Evolutionary conservation across 2,113 vertebrate species (phyloP).

Genomic region (Peucedramus taeniatus): DNA sequence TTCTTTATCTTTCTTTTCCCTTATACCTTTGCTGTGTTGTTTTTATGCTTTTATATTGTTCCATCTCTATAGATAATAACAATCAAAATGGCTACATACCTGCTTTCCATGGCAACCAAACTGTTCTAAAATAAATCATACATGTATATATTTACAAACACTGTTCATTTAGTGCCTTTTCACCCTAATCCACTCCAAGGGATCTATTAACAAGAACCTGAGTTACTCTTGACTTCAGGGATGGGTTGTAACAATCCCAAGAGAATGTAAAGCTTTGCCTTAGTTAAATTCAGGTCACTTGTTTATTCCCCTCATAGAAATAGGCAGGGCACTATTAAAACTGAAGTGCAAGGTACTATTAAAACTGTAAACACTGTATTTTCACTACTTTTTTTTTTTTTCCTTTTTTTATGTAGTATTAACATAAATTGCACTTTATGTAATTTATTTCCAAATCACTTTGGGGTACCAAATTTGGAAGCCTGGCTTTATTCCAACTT

Average conservation of each 20-base stretch:
- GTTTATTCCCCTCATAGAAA: neutral
- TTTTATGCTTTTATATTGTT: neutral
- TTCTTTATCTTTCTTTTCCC: neutral
- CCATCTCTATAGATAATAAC: neutral
- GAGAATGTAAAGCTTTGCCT: neutral
- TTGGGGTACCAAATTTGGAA: neutral
- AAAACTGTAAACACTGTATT: neutral
- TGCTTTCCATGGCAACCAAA: neutral
- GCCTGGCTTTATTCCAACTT: neutral
- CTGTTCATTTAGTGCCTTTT: neutral
- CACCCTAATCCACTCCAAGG: neutral
- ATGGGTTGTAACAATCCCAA: accelerated
- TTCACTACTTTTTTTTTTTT: neutral
- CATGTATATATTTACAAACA: neutral
- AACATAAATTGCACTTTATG: neutral
- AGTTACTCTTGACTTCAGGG: no score
- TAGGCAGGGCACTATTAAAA: neutral
- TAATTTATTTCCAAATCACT: neutral
- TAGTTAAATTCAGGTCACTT: neutral
- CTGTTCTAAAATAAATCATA: neutral
- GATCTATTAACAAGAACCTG: neutral
- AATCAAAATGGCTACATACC: neutral
- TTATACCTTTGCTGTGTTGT: neutral
- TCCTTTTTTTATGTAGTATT: neutral
- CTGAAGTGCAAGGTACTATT: neutral